These are phyloP conservation scores for Coregonus ussuriensis DNA, from an alignment of 2,797 vertebrate species.

Conservation along the genomic window DNA sequence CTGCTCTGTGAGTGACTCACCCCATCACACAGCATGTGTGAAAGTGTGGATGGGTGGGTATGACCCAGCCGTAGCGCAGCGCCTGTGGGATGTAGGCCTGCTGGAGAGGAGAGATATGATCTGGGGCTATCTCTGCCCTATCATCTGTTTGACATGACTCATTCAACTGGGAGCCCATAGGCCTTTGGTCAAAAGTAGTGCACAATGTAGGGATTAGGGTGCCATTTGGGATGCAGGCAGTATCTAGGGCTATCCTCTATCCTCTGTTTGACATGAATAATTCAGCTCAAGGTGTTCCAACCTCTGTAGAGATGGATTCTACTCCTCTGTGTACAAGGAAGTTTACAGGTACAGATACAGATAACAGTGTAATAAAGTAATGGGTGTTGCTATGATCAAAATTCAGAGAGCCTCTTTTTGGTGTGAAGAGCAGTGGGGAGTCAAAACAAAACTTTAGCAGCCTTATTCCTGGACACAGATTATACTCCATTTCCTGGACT, in stretches of 20 bases:
- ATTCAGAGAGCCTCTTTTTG: background rate
- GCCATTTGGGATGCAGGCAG: too few relatives aligned
- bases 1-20: conserved; percentile 63
- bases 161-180: conserved; percentile 32
- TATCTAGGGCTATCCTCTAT: conserved; percentile 51
- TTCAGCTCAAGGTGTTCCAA: conserved; percentile 26
- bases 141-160: conserved; percentile 64
- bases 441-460: background rate
- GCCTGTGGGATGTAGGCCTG: conserved; percentile 28
- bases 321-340: conserved; percentile 1
- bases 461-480: background rate
- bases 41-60: conserved; percentile 49
- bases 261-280: conserved; percentile 64
- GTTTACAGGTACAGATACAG: conserved; percentile 9
- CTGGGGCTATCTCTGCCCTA: conserved; percentile 45
- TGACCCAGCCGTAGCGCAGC: conserved; percentile 16
- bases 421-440: background rate
- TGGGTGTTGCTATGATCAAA: background rate
- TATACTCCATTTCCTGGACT: too few relatives aligned
- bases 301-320: background rate
- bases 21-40: conserved; percentile 42
- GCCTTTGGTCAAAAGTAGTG: conserved; percentile 24
- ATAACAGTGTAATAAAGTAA: conserved; percentile 19
- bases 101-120: conserved; percentile 49
- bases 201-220: conserved; percentile 27